Base-by-base conservation (phyloP, 2,113 vertebrate species). In the Neoarius graeffei region DNA sequence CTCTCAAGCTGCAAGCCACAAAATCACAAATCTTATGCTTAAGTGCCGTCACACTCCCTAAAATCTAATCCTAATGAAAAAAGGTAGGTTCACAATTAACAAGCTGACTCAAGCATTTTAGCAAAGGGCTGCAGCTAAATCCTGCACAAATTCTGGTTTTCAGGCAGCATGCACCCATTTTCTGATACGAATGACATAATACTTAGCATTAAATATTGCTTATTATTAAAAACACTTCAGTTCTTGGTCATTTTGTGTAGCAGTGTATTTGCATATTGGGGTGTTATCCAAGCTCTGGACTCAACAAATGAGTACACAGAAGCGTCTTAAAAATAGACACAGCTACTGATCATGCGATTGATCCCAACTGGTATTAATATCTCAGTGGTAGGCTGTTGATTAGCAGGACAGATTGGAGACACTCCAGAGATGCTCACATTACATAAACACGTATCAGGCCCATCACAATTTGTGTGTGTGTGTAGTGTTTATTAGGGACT, bases 311-410 rank as follows among this genome's bases (percentile, higher is more conserved):
- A 30, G 25, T 60, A n/a, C 23, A 35, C 59, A 30, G 25, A 27
- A 27, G 42, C 60, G 7, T 84, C 57, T 82, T 52, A 56, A 85
- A 81, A 69, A 85, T 19, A 89, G 83, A 86, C 54, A 66, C 15
- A 54, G 52, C 13, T 19, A 85, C 85, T 83, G 84, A 90, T 69
- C 71, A 25, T 17, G 19, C 71, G 30, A 74, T 85, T 67, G 82
- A 85, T 85, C 79, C 50, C 15, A 59, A 25, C 48, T 25, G 23
- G 67, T 74, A 27, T 50, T 89, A 83, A 87, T 83, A 66, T 74
- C 57, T 77, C 59, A 59, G 59, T 7, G 15, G 2, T n/a, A n/a
- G 20, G 17, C 54, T n/a, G 74, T 88, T 80, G 86, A 89, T 87
- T 13, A 87, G 60, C 57, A 86, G n/a, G 17, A 14, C 76, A 81